Evolutionary conservation across 2,797 vertebrate genomes (phyloP), one percentile per base, ranked within the genome.

Genomic region (Takifugu rubripes): DNA sequence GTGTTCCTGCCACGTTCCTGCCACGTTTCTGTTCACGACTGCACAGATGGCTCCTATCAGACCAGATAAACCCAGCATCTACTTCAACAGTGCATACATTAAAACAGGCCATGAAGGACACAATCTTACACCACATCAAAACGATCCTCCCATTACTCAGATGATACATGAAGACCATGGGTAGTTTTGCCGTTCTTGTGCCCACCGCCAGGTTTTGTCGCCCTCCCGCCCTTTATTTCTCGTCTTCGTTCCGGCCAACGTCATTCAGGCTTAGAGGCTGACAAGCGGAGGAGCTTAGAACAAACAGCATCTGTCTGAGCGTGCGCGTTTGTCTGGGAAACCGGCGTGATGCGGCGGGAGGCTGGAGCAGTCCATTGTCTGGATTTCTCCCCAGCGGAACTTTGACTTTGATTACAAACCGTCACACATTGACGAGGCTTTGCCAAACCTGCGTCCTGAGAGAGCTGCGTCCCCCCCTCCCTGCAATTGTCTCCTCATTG

Each of bases 261-360:
- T 66, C 86, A 83, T 80, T 88, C 84, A 85, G 84, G 84, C 86
- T 89, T 86, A 86, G 77, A 65, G 60, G 66, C 82, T 82, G 79
- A 84, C 84, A 80, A 78, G 66, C 84, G 68, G 73, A 81, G 76
- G 57, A 78, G 87, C 86, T 89, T 87, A 86, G 82, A 56, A 66
- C 4, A 69, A 82, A 69, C 81, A 75, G 36, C 80, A 72, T 77
- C 74, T 68, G 69, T 72, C 58, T 61, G 67, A 52, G 59, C 61
- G 59, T 49, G 73, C 60, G 52, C 72, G 54, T 59, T 31, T 61
- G 56, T 55, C 66, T 36, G 69, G 70, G 72, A 69, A 21, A 43
- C n/a, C 48, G 45, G 64, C 45, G 70, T 68, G 83, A 70, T 82
- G 80, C 82, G 71, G 75, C 75, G 78, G 80, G 44, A 21, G 16